Evolutionary conservation across 2,888 invertebrate genomes (phyloP), one percentile per base, ranked within the genome.

Genomic region (Allophyes oxyacanthae): DNA sequence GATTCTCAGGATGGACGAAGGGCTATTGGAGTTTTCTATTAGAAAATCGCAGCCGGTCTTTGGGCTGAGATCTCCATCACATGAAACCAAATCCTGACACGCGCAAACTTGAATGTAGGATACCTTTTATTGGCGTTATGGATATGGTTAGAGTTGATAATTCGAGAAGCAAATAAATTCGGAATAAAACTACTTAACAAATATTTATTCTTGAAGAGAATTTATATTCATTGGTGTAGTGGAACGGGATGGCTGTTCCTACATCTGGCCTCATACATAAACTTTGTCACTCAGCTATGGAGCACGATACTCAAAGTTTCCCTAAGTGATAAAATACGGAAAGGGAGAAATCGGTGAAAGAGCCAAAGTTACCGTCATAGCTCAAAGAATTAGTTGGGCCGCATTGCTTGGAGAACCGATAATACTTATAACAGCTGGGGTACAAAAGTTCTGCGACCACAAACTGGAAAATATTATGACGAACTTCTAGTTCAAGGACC

Each of bases 331-430:
- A 72, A 72, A 72, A 76, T 55, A 45, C 10, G 53, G 42, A 11
- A 55, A 56, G 38, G 56, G 40, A 53, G 56, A 75, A 64, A 56
- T 58, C 52, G 41, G 42, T 32, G 26, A 56, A 58, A 52, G 61
- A 68, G 55, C 49, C 26, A 34, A 76, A 72, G 54, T 73, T 75
- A 37, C 36, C 46, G 50, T 41, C 53, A 55, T 73, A 68, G 38
- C 64, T 73, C 74, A 76, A 46, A 58, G 58, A 76, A 73, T 73
- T 72, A 76, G 77, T 73, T 51, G 55, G 46, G 63, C 57, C 55
- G 64, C 61, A 64, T 73, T 72, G 56, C 55, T 56, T 56, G 42
- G 46, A 50, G 72, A 71, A 50, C 45, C 70, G 55, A 74, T 71
- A 20, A 20, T 20, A n/a, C n/a, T n/a, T n/a, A 20, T 20, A 74